phyloP scores from a whole-genome alignment of 2,797 vertebrate genomes.

The Fringilla coelebs region DNA sequence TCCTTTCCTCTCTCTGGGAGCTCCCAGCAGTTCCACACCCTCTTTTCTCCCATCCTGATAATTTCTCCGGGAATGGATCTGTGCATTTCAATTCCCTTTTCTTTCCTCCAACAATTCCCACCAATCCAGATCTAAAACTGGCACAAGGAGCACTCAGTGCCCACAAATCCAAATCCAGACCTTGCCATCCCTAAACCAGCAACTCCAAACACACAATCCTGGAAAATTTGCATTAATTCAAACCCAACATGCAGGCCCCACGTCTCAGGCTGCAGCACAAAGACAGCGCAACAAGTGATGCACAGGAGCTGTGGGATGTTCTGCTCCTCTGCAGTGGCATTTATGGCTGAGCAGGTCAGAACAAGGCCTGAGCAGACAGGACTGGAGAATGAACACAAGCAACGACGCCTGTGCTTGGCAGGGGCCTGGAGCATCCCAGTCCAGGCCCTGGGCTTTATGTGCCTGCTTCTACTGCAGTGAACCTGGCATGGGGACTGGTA shows the following conservation, averaged over 20 bases:
- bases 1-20: background rate
- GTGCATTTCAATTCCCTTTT: background rate
- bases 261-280: background rate
- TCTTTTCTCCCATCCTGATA: background rate
- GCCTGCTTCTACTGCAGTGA: background rate
- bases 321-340: background rate
- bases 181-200: background rate
- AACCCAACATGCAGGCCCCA: background rate
- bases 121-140: background rate
- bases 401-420: too few relatives aligned
- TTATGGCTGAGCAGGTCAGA: background rate
- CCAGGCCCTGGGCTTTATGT: too few relatives aligned
- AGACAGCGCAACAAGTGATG: background rate
- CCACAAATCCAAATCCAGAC: background rate
- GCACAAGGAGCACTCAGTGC: rapidly evolving
- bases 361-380: background rate
- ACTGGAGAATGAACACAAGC: background rate
- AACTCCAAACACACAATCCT: background rate
- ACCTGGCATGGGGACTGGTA: background rate
- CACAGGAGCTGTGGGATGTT: background rate
- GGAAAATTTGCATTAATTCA: background rate
- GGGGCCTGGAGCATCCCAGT: background rate
- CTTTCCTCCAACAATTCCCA: background rate
- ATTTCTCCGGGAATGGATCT: background rate
- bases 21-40: background rate